Base-by-base conservation (phyloP, 1,140 invertebrate genomes). In the Neotoxoptera formosana region DNA sequence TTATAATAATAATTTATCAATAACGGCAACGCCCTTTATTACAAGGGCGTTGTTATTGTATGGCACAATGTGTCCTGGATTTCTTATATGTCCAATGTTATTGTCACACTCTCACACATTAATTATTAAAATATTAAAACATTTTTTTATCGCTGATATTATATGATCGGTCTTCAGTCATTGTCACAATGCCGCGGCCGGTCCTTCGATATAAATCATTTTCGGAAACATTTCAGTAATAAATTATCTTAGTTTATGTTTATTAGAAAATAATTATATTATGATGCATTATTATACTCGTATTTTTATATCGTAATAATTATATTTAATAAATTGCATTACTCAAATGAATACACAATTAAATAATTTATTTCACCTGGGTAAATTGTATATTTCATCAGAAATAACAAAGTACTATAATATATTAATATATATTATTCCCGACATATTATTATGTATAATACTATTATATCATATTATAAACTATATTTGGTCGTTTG, bases 21-120 rank as follows among this genome's bases (percentile, higher is more conserved):
- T 67, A 67, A 87, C 87, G 87, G 11, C 87, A 53, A 89, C 87
- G 87, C 87, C 87, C 87, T 51, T 41, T 34, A 53, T 51, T 53
- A 87, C 45, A 87, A 51, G 87, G 87, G 87, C 87, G 48, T 89
- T 53, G 47, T 89, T 48, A 53, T 53, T 41, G 6, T 36, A 25
- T 67, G 30, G 20, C n/a, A 53, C 4, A 76, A 91, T 34, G 48
- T 89, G 47, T 53, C 14, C 14, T 11, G 17, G 23, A 34, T 36
- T 56, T 36, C 20, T 56, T 87, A 34, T 87, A 34, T 89, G 30
- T 51, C 51, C 25, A 36, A 89, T 56, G 51, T 17, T 89, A 53
- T 56, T 34, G n/a, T 53, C 87, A 53, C 3, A n/a, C 23, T 51
- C 30, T 56, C 17, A 87, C 17, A 87, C 8, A 87, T 48, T n/a